These are phyloP conservation scores for Synanthedon vespiformis DNA, from an alignment of 2,888 invertebrate species.

Conservation along the genomic window DNA sequence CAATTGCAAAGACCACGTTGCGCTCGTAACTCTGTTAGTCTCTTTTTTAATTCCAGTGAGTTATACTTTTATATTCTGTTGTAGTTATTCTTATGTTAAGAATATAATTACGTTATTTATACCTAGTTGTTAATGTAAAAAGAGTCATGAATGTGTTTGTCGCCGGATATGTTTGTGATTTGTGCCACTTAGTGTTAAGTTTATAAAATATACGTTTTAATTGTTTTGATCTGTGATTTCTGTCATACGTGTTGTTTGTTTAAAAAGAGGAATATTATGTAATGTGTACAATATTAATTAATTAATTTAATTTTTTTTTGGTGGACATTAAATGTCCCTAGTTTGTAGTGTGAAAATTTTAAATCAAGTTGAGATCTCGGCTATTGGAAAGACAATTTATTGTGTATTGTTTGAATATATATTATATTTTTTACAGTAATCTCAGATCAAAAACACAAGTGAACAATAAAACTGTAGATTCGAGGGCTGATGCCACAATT, in stretches of 20 bases:
- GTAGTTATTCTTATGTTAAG: constrained; percentile 66
- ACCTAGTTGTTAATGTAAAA: constrained; percentile 11
- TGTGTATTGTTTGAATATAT: too few species aligned
- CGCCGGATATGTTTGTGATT: neutral
- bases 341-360: neutral
- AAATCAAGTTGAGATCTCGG: neutral
- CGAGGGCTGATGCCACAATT: constrained; percentile 14
- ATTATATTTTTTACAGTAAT: constrained; percentile 20
- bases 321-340: constrained; percentile 24
- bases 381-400: too few species aligned
- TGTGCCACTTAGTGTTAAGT: neutral
- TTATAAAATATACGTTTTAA: too few species aligned
- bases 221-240: too few species aligned
- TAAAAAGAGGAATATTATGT: too few species aligned
- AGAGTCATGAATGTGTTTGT: neutral
- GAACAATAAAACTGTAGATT: constrained; percentile 1
- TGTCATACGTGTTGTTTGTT: too few species aligned
- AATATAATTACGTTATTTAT: constrained; percentile 52
- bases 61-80: constrained; percentile 27
- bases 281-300: too few species aligned
- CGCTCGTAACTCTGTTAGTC: neutral
- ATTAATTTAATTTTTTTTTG: too few species aligned
- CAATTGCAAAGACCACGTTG: too few species aligned
- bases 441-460: constrained; percentile 32
- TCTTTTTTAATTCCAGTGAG: constrained; percentile 29